Percentiles rank a stretch among this genome's conserved stretches.
phyloP scores from a whole-genome alignment of 2,797 vertebrate species.

The Rhincodon typus region DNA sequence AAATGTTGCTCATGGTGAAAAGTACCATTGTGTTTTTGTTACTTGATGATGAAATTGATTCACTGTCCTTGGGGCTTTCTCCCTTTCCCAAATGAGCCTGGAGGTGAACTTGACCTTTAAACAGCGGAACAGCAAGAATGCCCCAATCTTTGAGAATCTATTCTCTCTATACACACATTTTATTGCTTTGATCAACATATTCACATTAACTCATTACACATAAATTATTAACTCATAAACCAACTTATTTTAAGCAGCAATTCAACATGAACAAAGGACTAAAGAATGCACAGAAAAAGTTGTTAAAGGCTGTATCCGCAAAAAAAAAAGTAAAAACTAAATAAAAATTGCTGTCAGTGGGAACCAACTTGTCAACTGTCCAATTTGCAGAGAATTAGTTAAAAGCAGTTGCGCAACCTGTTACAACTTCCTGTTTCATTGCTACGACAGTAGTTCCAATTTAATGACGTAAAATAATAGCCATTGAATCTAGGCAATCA shows the following conservation, averaged over 20 bases:
- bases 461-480: neutral
- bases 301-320: neutral
- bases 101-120: neutral
- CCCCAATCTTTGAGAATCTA: neutral
- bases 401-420: neutral
- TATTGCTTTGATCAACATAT: neutral
- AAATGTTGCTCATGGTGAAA: neutral
- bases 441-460: neutral
- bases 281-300: neutral
- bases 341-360: neutral
- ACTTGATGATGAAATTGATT: neutral
- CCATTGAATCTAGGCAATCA: neutral
- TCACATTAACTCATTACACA: neutral
- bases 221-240: neutral
- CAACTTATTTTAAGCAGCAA: neutral
- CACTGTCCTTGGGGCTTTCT: neutral
- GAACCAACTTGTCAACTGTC: neutral
- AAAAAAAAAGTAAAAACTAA: neutral
- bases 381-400: neutral
- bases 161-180: neutral
- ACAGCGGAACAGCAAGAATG: neutral
- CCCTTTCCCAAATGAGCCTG: neutral
- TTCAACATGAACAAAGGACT: neutral
- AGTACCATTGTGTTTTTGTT: neutral
- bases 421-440: neutral